Evolutionary conservation across 2,888 invertebrate species (phyloP), one percentile per base, ranked within the genome.

Genomic region (Agrotis ipsilon): DNA sequence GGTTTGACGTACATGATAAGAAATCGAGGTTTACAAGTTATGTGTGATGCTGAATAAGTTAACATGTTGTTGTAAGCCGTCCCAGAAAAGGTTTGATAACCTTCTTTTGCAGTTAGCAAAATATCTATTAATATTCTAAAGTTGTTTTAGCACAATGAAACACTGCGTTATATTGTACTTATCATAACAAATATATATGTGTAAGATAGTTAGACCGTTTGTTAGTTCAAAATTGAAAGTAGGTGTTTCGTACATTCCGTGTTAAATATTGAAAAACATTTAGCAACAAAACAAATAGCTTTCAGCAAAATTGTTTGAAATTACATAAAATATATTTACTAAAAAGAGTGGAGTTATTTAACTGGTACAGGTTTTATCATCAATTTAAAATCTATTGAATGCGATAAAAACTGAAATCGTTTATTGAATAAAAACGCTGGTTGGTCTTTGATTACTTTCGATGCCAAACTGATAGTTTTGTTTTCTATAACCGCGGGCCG

Each of bases 401-500:
- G 9, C 6, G 16, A 16, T 21, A 52, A 70, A n/a, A 68, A 57
- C 9, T 39, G 3, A n/a, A 13, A 72, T n/a, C 13, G 7, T 59
- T 71, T 46, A 61, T 48, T 9, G 32, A 61, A 57, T 57, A 11
- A 54, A 54, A 71, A 27, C 6, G 13, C 6, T 27, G 49, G 21
- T 19, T 54, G 13, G 58, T 7, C n/a, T 73, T 55, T 74, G 27
- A 71, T 78, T 57, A 46, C 49, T 39, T 43, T 62, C 52, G 46
- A 45, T 72, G 3, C 0, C 16, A 39, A 45, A 14, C 14, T 67
- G 5, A 32, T 21, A 18, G 18, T 39, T 49, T 67, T 48, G 39
- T 39, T 57, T 54, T 46, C 46, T 45, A 39, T 24, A 32, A 21
- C 16, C 14, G 21, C 19, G 19, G 45, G 32, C 16, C 14, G 21